These are phyloP conservation scores for Molanna angustata DNA, from an alignment of 2,888 invertebrate species.

Conservation along the genomic window DNA sequence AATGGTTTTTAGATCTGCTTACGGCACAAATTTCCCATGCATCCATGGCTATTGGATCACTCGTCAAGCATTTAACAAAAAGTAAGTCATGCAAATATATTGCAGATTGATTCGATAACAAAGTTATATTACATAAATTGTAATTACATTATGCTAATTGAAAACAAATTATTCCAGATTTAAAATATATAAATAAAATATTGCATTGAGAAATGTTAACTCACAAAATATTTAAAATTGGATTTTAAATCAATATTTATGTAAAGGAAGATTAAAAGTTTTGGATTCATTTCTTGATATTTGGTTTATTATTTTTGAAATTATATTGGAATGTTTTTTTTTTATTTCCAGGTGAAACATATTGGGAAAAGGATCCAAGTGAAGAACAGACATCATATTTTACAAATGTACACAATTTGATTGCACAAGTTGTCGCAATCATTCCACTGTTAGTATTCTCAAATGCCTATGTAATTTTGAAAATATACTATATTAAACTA, in stretches of 20 bases:
- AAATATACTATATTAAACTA: too few species aligned
- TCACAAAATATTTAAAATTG: too few species aligned
- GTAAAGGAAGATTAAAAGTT: too few species aligned
- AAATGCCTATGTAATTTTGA: too few species aligned
- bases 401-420: conserved; percentile 60
- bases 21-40: conserved; percentile 52
- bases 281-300: too few species aligned
- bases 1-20: conserved; percentile 45
- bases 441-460: conserved; percentile 51
- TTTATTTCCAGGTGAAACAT: conserved; percentile 46
- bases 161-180: too few species aligned
- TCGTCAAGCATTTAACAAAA: conserved; percentile 46
- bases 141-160: too few species aligned
- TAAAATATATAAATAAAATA: too few species aligned
- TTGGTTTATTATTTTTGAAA: too few species aligned
- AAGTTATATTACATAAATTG: conserved; percentile 1
- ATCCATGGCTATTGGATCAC: conserved; percentile 42
- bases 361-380: conserved; percentile 59
- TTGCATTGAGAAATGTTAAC: too few species aligned
- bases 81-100: conserved; percentile 37
- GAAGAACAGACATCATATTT: conserved; percentile 55
- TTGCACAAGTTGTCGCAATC: conserved; percentile 50
- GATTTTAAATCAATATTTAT: too few species aligned
- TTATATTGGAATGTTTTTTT: not conserved
- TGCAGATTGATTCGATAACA: too few species aligned